A percentile compares a stretch with the other conserved stretches of the same genome.
phyloP scores from a whole-genome alignment of 2,888 invertebrate species.

The Leptopilina drosophilae region DNA sequence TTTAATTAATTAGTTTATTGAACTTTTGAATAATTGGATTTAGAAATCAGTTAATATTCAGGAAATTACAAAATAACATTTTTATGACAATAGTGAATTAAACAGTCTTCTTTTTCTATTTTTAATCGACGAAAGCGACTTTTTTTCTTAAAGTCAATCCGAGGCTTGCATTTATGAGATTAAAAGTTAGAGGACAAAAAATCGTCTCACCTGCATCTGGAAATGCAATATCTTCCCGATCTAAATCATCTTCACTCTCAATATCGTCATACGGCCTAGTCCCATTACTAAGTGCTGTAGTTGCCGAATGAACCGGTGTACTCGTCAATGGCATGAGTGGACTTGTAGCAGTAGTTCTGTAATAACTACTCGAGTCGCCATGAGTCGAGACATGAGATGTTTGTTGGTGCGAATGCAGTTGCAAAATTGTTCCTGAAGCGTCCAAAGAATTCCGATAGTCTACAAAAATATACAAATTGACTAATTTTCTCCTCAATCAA shows the following conservation, averaged over 20 bases:
- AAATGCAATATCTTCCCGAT: constrained; percentile 91
- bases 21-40: too few relatives aligned
- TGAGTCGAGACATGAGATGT: constrained; percentile 69
- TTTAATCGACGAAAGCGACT: too few relatives aligned
- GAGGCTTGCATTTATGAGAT: too few relatives aligned
- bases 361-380: constrained; percentile 76
- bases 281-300: constrained; percentile 81
- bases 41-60: too few relatives aligned
- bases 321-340: constrained; percentile 78
- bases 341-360: constrained; percentile 80
- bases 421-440: constrained; percentile 69
- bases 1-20: too few relatives aligned
- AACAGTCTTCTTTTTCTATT: too few relatives aligned
- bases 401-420: constrained; percentile 68
- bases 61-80: too few relatives aligned
- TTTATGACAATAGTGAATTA: too few relatives aligned
- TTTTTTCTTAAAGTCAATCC: too few relatives aligned
- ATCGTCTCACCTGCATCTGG: constrained; percentile 82
- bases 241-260: constrained; percentile 94
- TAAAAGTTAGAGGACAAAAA: too few relatives aligned
- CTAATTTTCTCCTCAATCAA: too few relatives aligned
- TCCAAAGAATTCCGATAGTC: constrained; percentile 73
- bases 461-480: constrained; percentile 58
- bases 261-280: constrained; percentile 87
- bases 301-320: constrained; percentile 77